Conservation (phyloP, 1,140 invertebrate species). For the Drosophila tropicalis region DNA sequence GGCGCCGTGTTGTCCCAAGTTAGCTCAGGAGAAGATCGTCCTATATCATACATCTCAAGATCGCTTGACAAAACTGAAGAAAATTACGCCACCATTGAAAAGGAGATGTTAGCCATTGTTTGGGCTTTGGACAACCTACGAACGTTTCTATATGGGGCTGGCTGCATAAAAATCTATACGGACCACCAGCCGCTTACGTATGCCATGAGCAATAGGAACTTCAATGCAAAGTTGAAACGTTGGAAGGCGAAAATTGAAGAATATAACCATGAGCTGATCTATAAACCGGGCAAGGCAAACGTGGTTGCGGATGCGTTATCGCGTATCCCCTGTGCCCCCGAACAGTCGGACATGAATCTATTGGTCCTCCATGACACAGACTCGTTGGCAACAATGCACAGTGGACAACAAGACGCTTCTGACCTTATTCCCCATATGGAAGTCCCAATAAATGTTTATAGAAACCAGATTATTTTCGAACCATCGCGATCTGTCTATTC, state of each 20-base stretch:
- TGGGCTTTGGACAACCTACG: too few relatives aligned
- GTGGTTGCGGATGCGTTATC: constrained; percentile 8
- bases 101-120: too few relatives aligned
- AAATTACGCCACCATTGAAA: too few relatives aligned
- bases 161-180: too few relatives aligned
- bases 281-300: too few relatives aligned
- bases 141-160: too few relatives aligned
- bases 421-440: background rate
- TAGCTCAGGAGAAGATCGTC: background rate
- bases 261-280: too few relatives aligned
- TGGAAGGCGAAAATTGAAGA: too few relatives aligned
- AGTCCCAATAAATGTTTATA: constrained; percentile 9
- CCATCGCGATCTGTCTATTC: too few relatives aligned
- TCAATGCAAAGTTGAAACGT: background rate
- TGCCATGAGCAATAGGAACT: too few relatives aligned
- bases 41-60: constrained; percentile 7
- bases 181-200: too few relatives aligned
- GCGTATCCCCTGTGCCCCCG: background rate
- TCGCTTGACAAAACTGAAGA: background rate
- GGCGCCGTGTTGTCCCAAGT: background rate
- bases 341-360: background rate
- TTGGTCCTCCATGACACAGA: background rate
- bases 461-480: constrained; percentile 21
- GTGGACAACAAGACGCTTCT: constrained; percentile 1
- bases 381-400: background rate